phyloP scores from a whole-genome alignment of 2,888 invertebrate species.

The Crossocerus cetratus region DNA sequence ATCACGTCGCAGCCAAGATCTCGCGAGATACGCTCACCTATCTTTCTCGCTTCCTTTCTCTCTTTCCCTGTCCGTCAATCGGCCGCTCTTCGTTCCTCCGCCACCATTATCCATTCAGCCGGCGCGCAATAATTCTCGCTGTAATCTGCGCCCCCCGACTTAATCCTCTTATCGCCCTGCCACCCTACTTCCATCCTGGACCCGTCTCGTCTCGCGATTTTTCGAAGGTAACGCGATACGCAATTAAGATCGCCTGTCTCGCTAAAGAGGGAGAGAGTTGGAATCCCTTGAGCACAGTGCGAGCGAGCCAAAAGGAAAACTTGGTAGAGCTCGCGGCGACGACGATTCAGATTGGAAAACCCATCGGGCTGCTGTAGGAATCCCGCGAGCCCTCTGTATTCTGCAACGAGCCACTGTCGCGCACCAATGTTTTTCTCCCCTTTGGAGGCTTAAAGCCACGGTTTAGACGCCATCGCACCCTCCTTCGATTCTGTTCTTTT shows the following conservation, averaged over 20 bases:
- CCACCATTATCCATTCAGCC: constrained; percentile 43
- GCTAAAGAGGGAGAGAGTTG: background rate
- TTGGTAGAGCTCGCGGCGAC: background rate
- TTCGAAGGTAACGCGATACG: constrained; percentile 31
- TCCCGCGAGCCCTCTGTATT: too few relatives aligned
- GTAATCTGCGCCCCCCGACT: constrained; percentile 26
- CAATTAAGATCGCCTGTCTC: constrained; percentile 34
- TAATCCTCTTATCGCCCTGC: constrained; percentile 36
- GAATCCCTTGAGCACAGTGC: too few relatives aligned
- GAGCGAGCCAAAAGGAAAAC: background rate
- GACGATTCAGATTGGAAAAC: too few relatives aligned
- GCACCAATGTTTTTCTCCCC: constrained; percentile 2
- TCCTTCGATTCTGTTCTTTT: too few relatives aligned
- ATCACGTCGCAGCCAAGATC: constrained; percentile 37
- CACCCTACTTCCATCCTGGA: background rate
- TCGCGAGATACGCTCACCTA: constrained; percentile 1
- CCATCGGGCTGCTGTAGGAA: too few relatives aligned
- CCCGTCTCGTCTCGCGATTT: constrained; percentile 3
- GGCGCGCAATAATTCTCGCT: constrained; percentile 41
- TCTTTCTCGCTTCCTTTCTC: background rate
- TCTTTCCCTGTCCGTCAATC: background rate
- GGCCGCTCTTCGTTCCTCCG: constrained; percentile 11
- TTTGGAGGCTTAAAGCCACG: constrained; percentile 21
- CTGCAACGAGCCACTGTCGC: too few relatives aligned
- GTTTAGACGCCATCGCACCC: background rate